Conservation (phyloP, 64 coral and sea anemone genomes). For the Pocillopora verrucosa region DNA sequence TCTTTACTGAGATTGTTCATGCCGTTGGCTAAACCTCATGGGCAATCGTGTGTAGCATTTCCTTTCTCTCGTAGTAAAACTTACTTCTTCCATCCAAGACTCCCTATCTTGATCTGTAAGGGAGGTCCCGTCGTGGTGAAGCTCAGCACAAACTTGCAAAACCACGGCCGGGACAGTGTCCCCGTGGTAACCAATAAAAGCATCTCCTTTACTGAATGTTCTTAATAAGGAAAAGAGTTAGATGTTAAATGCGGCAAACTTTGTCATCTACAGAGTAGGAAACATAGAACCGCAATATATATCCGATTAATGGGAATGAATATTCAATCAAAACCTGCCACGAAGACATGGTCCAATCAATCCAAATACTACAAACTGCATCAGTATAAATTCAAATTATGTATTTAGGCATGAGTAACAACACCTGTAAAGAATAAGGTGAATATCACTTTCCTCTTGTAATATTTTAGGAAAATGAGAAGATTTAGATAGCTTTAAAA, state of each 20-base stretch:
- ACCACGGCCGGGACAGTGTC: constrained; percentile 59
- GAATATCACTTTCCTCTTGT: too few relatives aligned
- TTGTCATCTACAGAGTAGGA: background rate
- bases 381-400: too few relatives aligned
- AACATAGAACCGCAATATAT: background rate
- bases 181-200: constrained; percentile 64
- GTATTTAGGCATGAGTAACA: too few relatives aligned
- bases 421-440: too few relatives aligned
- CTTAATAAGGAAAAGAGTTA: background rate
- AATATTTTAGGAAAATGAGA: too few relatives aligned
- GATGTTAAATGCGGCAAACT: background rate
- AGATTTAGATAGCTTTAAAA: too few relatives aligned
- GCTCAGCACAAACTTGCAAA: constrained; percentile 53
- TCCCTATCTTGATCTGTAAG: constrained; percentile 8
- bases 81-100: constrained; percentile 44
- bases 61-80: background rate
- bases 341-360: too few relatives aligned
- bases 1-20: too few relatives aligned
- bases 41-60: background rate
- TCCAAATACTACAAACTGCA: too few relatives aligned
- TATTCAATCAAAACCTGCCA: too few relatives aligned
- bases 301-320: too few relatives aligned
- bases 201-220: constrained; percentile 48
- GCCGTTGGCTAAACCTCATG: too few relatives aligned
- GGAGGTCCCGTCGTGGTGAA: constrained; percentile 4